These are phyloP conservation scores for Erebia ligea DNA, from an alignment of 2,888 invertebrate species.

Conservation along the genomic window DNA sequence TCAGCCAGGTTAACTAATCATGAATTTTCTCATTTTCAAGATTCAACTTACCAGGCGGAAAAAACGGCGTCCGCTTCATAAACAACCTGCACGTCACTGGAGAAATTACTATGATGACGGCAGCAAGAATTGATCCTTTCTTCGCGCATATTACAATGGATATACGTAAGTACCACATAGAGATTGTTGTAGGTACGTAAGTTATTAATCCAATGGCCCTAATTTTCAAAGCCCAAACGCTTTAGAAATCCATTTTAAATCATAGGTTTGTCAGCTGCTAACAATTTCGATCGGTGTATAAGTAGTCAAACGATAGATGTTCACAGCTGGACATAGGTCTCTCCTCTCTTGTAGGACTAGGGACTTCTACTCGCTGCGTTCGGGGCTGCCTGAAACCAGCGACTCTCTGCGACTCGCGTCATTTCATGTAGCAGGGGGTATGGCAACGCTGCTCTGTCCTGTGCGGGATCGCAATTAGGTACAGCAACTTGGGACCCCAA, in stretches of 20 bases:
- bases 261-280: background rate
- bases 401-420: too few relatives aligned
- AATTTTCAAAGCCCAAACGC: background rate
- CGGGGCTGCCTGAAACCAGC: too few relatives aligned
- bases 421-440: too few relatives aligned
- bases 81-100: conserved; percentile 71
- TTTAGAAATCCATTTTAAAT: background rate
- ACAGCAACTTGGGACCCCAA: too few relatives aligned
- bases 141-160: conserved; percentile 68
- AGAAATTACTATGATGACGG: conserved; percentile 61
- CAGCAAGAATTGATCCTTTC: conserved; percentile 56
- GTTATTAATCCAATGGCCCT: conserved; percentile 39
- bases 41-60: conserved; percentile 59
- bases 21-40: conserved; percentile 48
- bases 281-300: too few relatives aligned
- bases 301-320: too few relatives aligned
- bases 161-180: conserved; percentile 59
- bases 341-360: too few relatives aligned
- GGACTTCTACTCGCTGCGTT: too few relatives aligned
- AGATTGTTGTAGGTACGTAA: conserved; percentile 43
- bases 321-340: too few relatives aligned
- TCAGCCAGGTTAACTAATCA: background rate
- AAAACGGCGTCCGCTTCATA: conserved; percentile 60
- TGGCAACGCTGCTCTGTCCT: too few relatives aligned
- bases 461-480: too few relatives aligned